phyloP scores from a whole-genome alignment of 2,797 vertebrate species.

The Hydrolagus colliei region DNA sequence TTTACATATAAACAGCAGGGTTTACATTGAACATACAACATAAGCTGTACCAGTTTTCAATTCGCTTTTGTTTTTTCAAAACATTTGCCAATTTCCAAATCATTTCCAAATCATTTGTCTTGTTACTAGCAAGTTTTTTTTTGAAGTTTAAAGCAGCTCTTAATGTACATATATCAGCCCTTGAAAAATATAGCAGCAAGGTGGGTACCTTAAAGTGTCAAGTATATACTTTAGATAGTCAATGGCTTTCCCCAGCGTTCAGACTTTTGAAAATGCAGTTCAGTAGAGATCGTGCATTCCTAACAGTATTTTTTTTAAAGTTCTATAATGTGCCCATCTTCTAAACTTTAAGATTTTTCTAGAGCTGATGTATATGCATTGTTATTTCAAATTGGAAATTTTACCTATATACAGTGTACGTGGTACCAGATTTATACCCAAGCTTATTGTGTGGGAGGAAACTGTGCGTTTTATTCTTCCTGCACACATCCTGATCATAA shows the following conservation, averaged over 20 bases:
- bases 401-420: constrained; percentile 90
- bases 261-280: neutral
- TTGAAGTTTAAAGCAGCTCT: constrained; percentile 14
- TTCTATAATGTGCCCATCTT: constrained; percentile 13
- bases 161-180: constrained; percentile 20
- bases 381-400: constrained; percentile 33
- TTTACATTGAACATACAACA: constrained; percentile 6
- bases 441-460: constrained; percentile 93
- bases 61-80: neutral
- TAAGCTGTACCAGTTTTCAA: neutral
- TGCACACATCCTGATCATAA: constrained; percentile 84
- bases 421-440: constrained; percentile 84
- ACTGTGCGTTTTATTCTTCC: constrained; percentile 83
- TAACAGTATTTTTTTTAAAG: neutral
- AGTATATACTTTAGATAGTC: too few species aligned
- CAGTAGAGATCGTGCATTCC: constrained; percentile 21
- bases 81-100: neutral
- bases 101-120: neutral
- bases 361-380: constrained; percentile 26
- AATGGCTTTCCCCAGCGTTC: too few species aligned
- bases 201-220: constrained; percentile 9
- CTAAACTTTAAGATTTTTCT: constrained; percentile 20
- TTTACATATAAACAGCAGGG: constrained; percentile 3
- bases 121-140: neutral
- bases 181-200: constrained; percentile 31